These are phyloP conservation scores for Myxocyprinus asiaticus DNA, from an alignment of 2,113 vertebrate species.

Conservation along the genomic window DNA sequence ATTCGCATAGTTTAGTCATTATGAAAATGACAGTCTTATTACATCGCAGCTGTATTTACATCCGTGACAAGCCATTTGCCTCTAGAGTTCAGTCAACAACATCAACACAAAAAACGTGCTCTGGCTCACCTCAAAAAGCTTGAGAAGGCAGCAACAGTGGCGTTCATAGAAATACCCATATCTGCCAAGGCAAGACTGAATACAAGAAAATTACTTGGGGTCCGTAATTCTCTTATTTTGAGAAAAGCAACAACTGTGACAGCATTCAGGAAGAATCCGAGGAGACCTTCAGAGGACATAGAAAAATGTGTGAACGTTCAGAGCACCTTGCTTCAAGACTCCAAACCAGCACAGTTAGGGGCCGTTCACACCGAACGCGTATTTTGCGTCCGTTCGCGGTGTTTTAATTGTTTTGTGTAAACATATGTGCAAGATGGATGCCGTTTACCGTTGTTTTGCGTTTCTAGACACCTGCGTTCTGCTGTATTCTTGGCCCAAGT, in stretches of 20 bases:
- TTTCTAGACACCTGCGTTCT: too few relatives aligned
- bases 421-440: too few relatives aligned
- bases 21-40: too few relatives aligned
- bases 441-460: too few relatives aligned
- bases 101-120: conserved; percentile 5
- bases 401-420: too few relatives aligned
- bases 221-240: conserved; percentile 86
- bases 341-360: too few relatives aligned
- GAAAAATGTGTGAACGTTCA: conserved; percentile 36
- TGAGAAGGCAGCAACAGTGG: conserved; percentile 88
- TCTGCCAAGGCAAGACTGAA: conserved; percentile 90
- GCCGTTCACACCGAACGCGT: too few relatives aligned
- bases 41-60: too few relatives aligned
- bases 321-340: background rate
- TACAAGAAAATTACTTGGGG: conserved; percentile 89
- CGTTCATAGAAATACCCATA: conserved; percentile 88
- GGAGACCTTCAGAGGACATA: conserved; percentile 79
- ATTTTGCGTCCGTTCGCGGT: too few relatives aligned
- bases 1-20: too few relatives aligned
- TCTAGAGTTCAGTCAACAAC: background rate
- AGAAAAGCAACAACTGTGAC: conserved; percentile 88
- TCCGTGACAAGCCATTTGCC: background rate
- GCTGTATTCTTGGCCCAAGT: too few relatives aligned
- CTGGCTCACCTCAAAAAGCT: conserved; percentile 88
- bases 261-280: conserved; percentile 90